Evolutionary conservation across 2,113 vertebrate genomes (phyloP).

Genomic region (Nothobranchius kuhntae): DNA sequence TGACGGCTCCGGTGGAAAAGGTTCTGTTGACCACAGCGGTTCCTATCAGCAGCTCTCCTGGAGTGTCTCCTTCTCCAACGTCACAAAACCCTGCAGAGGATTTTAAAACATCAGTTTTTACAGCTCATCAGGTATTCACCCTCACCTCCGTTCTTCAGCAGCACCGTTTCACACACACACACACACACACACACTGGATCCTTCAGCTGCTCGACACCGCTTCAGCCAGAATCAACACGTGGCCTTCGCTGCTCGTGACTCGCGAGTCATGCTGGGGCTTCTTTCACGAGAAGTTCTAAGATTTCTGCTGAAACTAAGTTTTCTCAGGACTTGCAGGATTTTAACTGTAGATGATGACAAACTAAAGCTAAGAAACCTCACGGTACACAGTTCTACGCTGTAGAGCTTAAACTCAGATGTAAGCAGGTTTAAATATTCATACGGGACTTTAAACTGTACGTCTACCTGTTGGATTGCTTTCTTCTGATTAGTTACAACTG

Average conservation of each 20-base stretch:
- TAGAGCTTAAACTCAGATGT: background rate
- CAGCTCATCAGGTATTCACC: slow-evolving; percentile 46
- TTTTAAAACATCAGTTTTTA: slow-evolving; percentile 31
- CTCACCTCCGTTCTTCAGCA: slow-evolving; percentile 25
- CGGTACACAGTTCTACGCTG: background rate
- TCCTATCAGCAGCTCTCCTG: too few relatives aligned
- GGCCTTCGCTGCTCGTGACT: background rate
- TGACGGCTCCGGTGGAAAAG: too few relatives aligned
- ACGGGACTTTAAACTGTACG: too few relatives aligned
- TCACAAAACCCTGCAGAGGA: slow-evolving; percentile 24
- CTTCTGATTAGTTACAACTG: background rate
- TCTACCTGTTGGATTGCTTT: too few relatives aligned
- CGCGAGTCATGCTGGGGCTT: slow-evolving; percentile 12
- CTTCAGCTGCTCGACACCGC: slow-evolving; percentile 20
- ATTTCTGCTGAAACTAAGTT: background rate
- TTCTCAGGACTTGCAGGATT: background rate
- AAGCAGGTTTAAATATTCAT: too few relatives aligned
- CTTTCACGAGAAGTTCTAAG: background rate
- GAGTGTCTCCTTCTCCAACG: background rate
- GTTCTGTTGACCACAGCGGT: too few relatives aligned
- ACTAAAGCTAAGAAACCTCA: background rate
- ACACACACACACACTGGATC: background rate
- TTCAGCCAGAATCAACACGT: slow-evolving; percentile 49
- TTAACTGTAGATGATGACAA: background rate
- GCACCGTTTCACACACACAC: slow-evolving; percentile 19